Base-by-base conservation (phyloP, 2,113 vertebrate species). In the Lycocorax pyrrhopterus region DNA sequence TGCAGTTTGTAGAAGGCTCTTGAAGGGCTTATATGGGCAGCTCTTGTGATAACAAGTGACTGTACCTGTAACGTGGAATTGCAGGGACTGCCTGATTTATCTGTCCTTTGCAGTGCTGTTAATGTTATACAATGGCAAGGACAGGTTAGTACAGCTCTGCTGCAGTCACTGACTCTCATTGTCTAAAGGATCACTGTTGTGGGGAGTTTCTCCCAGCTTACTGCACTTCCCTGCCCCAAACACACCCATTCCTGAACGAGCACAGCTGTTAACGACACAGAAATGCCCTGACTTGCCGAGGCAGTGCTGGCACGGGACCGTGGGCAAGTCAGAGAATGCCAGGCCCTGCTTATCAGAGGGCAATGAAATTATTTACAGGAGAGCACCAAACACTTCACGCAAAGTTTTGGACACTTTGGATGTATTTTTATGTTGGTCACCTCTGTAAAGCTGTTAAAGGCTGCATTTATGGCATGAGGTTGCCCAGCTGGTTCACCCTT, bases 321-420 rank as follows among this genome's bases (percentile, higher is more conserved):
- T 44, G 47, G 47, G 39, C 74, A 51, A 63, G 47, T 17, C 37
- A 10, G 39, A 26, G 47, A 12, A 32, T 69, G 80, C 53, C 76
- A 56, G 26, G 52, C 63, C 37, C 3, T 59, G 39, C 52, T 86
- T 71, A 25, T 20, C 51, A 18, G n/a, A 81, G 47, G 52, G 37
- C 55, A 66, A 1, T n/a, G 62, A 32, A 66, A 43, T 29, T 7
- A 44, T 47, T 79, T 83, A 35, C 25, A 39, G 17, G 52, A 55
- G 27, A 66, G 46, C 43, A 29, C 17, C 2, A 43, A 63, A 39
- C 2, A 1, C 55, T 91, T 69, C 13, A 5, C 13, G 0, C 1
- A 7, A 2, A 0, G 0, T 29, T n/a, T 10, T 51, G 29, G 32
- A 1, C 62, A 22, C n/a, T 72, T 19, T 25, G 35, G 37, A 10